phyloP scores from a whole-genome alignment of 1,140 invertebrate genomes.

The Homalodisca vitripennis region DNA sequence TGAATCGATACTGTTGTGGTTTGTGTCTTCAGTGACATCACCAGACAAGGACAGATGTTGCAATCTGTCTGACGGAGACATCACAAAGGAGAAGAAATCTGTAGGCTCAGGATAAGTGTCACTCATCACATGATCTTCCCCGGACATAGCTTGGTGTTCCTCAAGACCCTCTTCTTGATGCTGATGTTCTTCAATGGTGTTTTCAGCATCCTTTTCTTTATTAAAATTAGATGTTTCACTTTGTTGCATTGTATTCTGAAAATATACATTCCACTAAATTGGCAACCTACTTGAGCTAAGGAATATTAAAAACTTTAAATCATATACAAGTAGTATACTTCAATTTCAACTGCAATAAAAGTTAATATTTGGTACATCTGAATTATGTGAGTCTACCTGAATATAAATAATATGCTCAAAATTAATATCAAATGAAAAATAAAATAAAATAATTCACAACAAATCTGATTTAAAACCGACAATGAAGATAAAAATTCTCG shows the following conservation, averaged over 20 bases:
- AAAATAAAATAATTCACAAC: no score
- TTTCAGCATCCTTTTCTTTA: not conserved
- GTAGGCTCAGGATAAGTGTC: constrained; percentile 41
- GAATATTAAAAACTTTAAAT: no score
- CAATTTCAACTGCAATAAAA: no score
- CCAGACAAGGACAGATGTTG: constrained; percentile 52
- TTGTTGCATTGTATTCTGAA: not conserved
- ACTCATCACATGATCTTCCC: constrained; percentile 36
- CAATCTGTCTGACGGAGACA: constrained; percentile 53
- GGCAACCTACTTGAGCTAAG: no score
- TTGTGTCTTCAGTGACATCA: not conserved
- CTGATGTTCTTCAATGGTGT: not conserved
- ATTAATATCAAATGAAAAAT: no score
- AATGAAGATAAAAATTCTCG: no score
- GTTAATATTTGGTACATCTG: no score
- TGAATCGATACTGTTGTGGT: not conserved
- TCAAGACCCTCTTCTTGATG: not conserved
- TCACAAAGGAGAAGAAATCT: constrained; percentile 53
- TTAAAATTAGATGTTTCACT: not conserved
- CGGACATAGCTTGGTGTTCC: not conserved
- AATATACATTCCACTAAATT: not conserved
- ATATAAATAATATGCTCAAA: no score
- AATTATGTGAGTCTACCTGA: no score
- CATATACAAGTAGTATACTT: no score
- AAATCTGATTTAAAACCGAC: no score